Base-by-base conservation (phyloP, 2,888 invertebrate genomes). In the Tinea trinotella region DNA sequence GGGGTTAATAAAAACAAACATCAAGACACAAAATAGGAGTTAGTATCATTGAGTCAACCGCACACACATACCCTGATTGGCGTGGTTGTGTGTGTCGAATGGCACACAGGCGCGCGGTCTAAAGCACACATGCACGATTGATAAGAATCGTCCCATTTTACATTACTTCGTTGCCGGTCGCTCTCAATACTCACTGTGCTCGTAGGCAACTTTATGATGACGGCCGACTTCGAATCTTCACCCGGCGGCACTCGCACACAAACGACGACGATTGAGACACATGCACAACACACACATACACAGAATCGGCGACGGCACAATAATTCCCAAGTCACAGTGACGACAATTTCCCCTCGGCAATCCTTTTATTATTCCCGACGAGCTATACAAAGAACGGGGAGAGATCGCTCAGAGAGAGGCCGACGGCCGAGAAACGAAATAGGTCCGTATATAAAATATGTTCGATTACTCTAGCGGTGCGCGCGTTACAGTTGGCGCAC, bases 1-100 rank as follows among this genome's bases (percentile, higher is more conserved):
- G n/a, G n/a, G n/a, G n/a, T n/a, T n/a, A n/a, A n/a, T n/a, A 84
- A 84, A 84, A 84, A 84, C 84, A 85, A 84, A 84, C 84, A 85
- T 76, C 71, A 76, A 71, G 71, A 75, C 75, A 76, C 80, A 80
- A 83, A 84, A 84, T 84, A 84, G 82, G 82, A 80, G 73, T 67
- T 71, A 83, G 74, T 82, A 84, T 82, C 12, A 20, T 24, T 15
- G 24, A 22, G 50, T 12, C 24, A 22, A 24, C 50, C 13, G 13
- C 48, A 48, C 48, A 50, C 50, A 50, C 18, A 22, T n/a, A 3
- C 6, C 22, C 24, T 19, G 54, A 2, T 60, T 57, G 59, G 60
- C 67, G 60, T 59, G 59, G 59, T 56, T 62, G 18, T 59, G 56
- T 59, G 61, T 68, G 67, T 54, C 20, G 69, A 55, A 9, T 7